These are phyloP conservation scores for Aurelia aurita complex sp. Pacific DNA, from an alignment of 30 jellyfish, hydroid and myxozoan genomes.

Conservation along the genomic window DNA sequence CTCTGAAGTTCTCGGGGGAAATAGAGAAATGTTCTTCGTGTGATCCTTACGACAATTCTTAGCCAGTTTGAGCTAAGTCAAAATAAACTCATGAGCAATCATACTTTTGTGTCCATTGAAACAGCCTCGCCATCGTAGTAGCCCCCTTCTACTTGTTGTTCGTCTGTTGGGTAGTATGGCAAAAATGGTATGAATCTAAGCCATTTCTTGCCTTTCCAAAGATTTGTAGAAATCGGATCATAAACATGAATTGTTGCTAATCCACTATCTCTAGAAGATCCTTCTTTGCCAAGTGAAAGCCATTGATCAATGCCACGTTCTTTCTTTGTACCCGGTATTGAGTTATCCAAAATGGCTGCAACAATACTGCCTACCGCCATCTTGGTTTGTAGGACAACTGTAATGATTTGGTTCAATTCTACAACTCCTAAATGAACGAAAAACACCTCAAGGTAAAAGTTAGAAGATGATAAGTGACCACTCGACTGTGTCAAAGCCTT, in stretches of 20 bases:
- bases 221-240: conserved; percentile 57
- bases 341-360: conserved; percentile 77
- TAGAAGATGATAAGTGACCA: no score
- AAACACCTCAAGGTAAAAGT: no score
- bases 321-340: conserved; percentile 70
- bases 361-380: conserved; percentile 85
- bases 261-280: background rate
- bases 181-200: conserved; percentile 74
- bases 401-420: conserved; percentile 77
- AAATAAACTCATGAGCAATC: no score
- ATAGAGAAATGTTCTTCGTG: no score
- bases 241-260: conserved; percentile 55
- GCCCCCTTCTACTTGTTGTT: background rate
- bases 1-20: no score
- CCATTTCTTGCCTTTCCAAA: conserved; percentile 52
- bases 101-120: no score
- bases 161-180: conserved; percentile 58
- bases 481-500: no score
- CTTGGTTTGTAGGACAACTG: conserved; percentile 68
- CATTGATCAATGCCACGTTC: conserved; percentile 84
- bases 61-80: no score
- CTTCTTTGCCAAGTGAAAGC: conserved; percentile 29
- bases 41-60: no score
- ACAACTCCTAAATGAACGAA: conserved; percentile 26
- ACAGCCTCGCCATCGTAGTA: no score